Conservation (phyloP, 2,113 vertebrate genomes). For the Microcebus lehilahytsara region DNA sequence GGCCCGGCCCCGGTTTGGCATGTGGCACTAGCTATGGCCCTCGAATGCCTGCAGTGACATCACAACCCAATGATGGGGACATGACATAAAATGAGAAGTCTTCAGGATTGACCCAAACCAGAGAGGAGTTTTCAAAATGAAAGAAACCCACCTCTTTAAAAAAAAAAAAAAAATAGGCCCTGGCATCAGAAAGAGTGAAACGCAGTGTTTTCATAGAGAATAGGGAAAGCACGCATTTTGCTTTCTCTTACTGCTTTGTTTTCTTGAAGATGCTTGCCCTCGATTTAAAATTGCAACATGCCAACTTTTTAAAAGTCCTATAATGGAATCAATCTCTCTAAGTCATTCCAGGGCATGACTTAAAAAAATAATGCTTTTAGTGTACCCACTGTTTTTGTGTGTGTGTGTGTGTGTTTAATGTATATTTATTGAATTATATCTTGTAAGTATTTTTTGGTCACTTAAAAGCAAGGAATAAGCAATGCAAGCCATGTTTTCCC, state of each 20-base stretch:
- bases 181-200: slow-evolving; percentile 45
- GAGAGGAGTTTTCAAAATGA: slow-evolving; percentile 77
- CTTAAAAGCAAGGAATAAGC: slow-evolving; percentile 62
- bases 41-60: slow-evolving; percentile 84
- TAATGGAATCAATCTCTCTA: slow-evolving; percentile 75
- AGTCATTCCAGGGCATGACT: slow-evolving; percentile 68
- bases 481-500: slow-evolving; percentile 42
- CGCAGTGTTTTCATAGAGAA: slow-evolving; percentile 38
- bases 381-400: slow-evolving; percentile 9
- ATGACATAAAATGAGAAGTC: slow-evolving; percentile 75
- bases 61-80: slow-evolving; percentile 81
- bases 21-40: slow-evolving; percentile 81
- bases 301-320: slow-evolving; percentile 77
- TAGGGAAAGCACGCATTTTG: slow-evolving; percentile 63
- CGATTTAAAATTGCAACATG: slow-evolving; percentile 65
- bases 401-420: slow-evolving; percentile 37
- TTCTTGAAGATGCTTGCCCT: slow-evolving; percentile 71
- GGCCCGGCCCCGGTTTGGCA: slow-evolving; percentile 76
- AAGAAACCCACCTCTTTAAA: not conserved
- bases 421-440: slow-evolving; percentile 61
- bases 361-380: slow-evolving; percentile 64
- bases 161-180: not conserved
- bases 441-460: slow-evolving; percentile 63
- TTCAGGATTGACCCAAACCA: slow-evolving; percentile 77
- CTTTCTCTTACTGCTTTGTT: slow-evolving; percentile 52